phyloP scores from a whole-genome alignment of 2,797 vertebrate genomes.

The Peromyscus eremicus region DNA sequence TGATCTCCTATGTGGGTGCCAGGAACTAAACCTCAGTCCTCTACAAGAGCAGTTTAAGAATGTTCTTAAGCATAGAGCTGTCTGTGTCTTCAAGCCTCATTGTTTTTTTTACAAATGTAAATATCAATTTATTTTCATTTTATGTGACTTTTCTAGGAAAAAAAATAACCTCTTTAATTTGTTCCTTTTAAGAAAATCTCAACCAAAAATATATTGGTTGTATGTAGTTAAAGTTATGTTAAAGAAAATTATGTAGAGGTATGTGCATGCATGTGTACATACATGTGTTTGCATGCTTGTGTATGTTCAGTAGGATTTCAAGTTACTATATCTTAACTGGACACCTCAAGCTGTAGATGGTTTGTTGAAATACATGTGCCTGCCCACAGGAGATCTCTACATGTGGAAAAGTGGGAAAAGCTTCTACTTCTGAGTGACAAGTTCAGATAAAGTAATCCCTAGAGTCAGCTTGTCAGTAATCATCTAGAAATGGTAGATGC shows the following conservation, averaged over 20 bases:
- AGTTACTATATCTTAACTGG: neutral
- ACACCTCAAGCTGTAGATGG: neutral
- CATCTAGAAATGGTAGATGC: neutral
- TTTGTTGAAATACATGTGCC: neutral
- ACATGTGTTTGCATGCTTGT: neutral
- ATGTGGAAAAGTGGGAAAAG: neutral
- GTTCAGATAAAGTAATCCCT: neutral
- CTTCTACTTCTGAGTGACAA: neutral
- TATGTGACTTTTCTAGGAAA: neutral
- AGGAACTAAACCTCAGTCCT: neutral
- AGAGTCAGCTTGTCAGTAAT: neutral
- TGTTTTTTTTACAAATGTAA: neutral
- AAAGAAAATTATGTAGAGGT: neutral
- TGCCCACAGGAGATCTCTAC: neutral
- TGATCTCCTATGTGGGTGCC: neutral
- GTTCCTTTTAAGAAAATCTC: neutral
- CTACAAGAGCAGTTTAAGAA: neutral
- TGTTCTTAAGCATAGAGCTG: no score
- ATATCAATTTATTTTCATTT: neutral
- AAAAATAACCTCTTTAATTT: neutral
- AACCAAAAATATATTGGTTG: neutral
- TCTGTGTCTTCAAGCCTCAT: neutral
- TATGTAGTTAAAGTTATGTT: neutral
- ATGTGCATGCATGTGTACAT: neutral
- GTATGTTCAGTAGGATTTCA: neutral